A percentile compares a stretch with the other conserved stretches of the same genome.
phyloP scores from a whole-genome alignment of 2,113 vertebrate genomes.

The Callospermophilus lateralis region DNA sequence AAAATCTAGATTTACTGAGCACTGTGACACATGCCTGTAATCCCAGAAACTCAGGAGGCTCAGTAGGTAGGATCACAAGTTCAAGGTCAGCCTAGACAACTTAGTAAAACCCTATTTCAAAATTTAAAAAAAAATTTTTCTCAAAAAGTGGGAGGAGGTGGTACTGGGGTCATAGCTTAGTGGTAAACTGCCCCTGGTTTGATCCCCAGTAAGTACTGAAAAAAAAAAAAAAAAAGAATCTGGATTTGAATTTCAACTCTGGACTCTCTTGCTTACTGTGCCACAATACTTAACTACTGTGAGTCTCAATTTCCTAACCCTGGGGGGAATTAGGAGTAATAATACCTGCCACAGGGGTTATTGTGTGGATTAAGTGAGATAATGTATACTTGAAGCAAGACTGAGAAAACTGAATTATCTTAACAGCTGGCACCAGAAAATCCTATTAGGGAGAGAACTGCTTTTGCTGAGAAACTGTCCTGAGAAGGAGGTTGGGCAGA shows the following conservation, averaged over 20 bases:
- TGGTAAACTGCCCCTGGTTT: too few species aligned
- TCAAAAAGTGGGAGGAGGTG: too few species aligned
- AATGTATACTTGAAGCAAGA: background rate
- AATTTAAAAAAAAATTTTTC: too few species aligned
- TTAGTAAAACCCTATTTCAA: too few species aligned
- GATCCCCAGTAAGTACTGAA: too few species aligned
- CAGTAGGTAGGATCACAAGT: too few species aligned
- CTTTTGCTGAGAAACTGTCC: background rate
- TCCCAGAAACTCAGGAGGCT: too few species aligned
- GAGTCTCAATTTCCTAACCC: background rate
- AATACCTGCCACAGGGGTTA: background rate
- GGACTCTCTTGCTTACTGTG: background rate
- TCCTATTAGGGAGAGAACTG: background rate
- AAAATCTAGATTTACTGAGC: constrained; percentile 9
- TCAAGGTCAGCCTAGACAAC: too few species aligned
- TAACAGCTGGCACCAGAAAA: background rate
- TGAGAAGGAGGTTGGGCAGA: background rate
- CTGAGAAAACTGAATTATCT: background rate
- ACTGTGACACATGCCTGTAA: too few species aligned
- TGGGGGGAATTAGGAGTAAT: constrained; percentile 23
- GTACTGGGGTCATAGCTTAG: too few species aligned
- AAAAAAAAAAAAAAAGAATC: too few species aligned
- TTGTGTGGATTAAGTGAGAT: background rate
- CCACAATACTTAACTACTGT: background rate
- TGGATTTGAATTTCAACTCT: constrained; percentile 18